Evolutionary conservation across 2,797 vertebrate genomes (phyloP).

Genomic region (Syngnathus rostellatus): DNA sequence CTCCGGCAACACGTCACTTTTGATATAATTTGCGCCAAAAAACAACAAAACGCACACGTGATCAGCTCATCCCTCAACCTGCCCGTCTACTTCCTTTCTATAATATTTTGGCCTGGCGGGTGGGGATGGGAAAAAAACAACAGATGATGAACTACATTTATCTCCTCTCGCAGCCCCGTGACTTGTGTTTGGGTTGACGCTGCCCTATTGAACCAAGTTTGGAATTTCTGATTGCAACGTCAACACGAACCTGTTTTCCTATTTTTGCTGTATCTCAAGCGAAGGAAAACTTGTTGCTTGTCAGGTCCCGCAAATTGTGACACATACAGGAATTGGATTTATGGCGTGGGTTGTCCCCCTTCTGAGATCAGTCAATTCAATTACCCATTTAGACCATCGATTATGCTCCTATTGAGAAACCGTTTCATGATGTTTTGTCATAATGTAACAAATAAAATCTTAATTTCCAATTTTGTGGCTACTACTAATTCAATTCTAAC

Average conservation of each 20-base stretch:
- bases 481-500: no score
- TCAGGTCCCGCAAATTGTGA: slow-evolving; percentile 3
- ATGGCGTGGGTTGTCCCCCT: not conserved
- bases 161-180: slow-evolving; percentile 6
- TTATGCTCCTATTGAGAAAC: no score
- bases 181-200: slow-evolving; percentile 35
- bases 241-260: slow-evolving; percentile 45
- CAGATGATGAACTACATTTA: slow-evolving; percentile 42
- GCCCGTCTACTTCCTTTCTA: slow-evolving; percentile 45
- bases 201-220: slow-evolving; percentile 32
- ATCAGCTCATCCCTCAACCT: slow-evolving; percentile 16
- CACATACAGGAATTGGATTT: not conserved
- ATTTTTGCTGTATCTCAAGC: slow-evolving; percentile 20
- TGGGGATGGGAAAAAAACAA: slow-evolving; percentile 58
- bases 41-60: not conserved
- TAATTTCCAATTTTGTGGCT: no score
- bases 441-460: no score
- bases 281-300: not conserved
- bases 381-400: no score
- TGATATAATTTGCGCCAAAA: slow-evolving; percentile 8
- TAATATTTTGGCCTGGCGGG: slow-evolving; percentile 52
- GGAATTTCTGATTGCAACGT: slow-evolving; percentile 58
- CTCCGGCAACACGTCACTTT: not conserved
- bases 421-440: no score
- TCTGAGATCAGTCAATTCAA: not conserved